These are phyloP conservation scores for Trachelipus rathkii DNA, from an alignment of 1,140 invertebrate species.

Conservation along the genomic window DNA sequence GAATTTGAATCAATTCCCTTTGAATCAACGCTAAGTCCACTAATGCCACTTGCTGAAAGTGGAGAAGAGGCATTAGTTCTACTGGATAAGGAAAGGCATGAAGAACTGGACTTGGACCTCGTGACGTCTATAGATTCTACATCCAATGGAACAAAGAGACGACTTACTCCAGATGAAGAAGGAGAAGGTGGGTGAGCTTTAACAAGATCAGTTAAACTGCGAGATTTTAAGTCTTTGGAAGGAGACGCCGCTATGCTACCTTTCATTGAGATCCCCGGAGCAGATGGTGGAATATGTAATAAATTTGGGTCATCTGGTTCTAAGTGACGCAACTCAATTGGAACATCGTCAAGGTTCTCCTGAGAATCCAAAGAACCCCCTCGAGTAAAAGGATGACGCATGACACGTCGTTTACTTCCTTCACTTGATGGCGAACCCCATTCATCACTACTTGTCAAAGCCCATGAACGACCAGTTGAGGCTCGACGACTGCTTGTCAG, in stretches of 20 bases:
- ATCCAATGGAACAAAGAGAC: slow-evolving; percentile 28
- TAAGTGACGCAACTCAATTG: slow-evolving; percentile 79
- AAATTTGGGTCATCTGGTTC: slow-evolving; percentile 60
- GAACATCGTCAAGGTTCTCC: slow-evolving; percentile 68
- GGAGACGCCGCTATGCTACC: neutral
- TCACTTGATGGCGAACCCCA: slow-evolving; percentile 21
- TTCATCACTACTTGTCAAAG: slow-evolving; percentile 54
- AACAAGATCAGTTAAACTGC: slow-evolving; percentile 37
- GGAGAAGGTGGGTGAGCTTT: slow-evolving; percentile 26
- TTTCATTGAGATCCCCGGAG: slow-evolving; percentile 18
- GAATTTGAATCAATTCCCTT: slow-evolving; percentile 35
- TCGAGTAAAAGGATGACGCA: slow-evolving; percentile 50
- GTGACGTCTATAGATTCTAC: slow-evolving; percentile 44
- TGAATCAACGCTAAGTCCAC: slow-evolving; percentile 45
- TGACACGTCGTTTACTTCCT: slow-evolving; percentile 35
- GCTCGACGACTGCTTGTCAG: slow-evolving; percentile 44
- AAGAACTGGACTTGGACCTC: slow-evolving; percentile 47
- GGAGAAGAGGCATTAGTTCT: slow-evolving; percentile 12
- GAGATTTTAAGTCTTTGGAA: slow-evolving; percentile 24
- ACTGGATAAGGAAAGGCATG: slow-evolving; percentile 34
- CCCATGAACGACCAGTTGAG: slow-evolving; percentile 60
- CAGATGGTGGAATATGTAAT: slow-evolving; percentile 37
- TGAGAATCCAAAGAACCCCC: slow-evolving; percentile 46
- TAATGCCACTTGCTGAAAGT: slow-evolving; percentile 32
- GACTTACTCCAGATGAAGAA: neutral